Conservation (phyloP, 2,113 vertebrate genomes). For the Otolemur garnettii region DNA sequence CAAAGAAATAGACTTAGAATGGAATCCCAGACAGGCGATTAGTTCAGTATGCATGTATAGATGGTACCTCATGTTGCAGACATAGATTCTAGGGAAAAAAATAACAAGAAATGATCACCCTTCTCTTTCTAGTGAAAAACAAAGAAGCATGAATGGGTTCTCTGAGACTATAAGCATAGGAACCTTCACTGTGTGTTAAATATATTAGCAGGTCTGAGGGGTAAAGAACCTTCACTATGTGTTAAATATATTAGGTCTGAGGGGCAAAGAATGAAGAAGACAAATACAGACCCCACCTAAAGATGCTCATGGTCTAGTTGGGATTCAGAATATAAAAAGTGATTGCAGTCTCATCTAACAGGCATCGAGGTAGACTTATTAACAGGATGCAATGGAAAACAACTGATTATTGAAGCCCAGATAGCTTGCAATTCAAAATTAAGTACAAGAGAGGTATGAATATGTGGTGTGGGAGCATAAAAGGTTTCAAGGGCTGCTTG, state of each 20-base stretch:
- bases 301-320: background rate
- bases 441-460: background rate
- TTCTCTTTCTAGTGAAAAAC: slow-evolving; percentile 37
- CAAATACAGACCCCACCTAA: background rate
- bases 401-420: background rate
- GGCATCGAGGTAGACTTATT: background rate
- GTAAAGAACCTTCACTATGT: background rate
- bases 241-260: background rate
- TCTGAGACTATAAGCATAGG: slow-evolving; percentile 8
- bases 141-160: background rate
- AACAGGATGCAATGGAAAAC: background rate
- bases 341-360: background rate
- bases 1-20: background rate
- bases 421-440: slow-evolving; percentile 1
- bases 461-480: background rate
- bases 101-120: background rate
- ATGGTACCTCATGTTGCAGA: background rate
- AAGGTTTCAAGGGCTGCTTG: background rate
- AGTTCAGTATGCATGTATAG: background rate
- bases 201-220: background rate
- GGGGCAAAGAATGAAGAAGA: background rate
- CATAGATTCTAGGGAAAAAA: background rate
- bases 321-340: background rate
- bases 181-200: background rate
- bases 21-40: background rate